Conservation (phyloP, 2,113 vertebrate genomes). For the Malurus cyaneus region DNA sequence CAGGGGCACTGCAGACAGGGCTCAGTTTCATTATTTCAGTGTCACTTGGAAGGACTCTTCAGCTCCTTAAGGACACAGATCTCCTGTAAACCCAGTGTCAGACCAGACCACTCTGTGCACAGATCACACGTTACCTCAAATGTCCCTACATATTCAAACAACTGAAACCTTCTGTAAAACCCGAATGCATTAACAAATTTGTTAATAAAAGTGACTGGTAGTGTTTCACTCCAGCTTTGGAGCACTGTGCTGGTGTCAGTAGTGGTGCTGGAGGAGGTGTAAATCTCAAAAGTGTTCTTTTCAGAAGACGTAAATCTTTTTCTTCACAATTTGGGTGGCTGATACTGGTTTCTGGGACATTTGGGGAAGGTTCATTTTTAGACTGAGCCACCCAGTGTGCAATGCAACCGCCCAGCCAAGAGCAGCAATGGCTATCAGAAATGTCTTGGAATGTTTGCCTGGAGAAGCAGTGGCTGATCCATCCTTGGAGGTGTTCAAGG, state of each 20-base stretch:
- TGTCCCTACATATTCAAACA: neutral
- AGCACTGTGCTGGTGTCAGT: accelerated
- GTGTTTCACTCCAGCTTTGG: neutral
- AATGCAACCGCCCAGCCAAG: neutral
- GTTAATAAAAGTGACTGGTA: neutral
- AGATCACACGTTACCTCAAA: neutral
- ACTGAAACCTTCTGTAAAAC: neutral
- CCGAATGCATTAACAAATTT: neutral
- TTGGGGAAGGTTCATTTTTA: neutral
- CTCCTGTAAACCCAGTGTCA: neutral
- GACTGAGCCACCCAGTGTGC: accelerated
- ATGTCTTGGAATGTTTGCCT: neutral
- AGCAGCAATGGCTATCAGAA: accelerated
- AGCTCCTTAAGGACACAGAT: neutral
- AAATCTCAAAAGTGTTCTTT: neutral
- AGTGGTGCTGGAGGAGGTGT: neutral
- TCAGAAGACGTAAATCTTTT: neutral
- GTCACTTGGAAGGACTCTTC: neutral
- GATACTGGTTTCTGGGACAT: neutral
- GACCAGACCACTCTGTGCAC: neutral
- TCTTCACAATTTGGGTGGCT: neutral
- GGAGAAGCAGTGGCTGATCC: neutral
- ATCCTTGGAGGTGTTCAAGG: neutral
- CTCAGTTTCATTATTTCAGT: neutral
- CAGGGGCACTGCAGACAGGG: neutral